Evolutionary conservation across 2,113 vertebrate genomes (phyloP).

Genomic region (Ginglymostoma cirratum): DNA sequence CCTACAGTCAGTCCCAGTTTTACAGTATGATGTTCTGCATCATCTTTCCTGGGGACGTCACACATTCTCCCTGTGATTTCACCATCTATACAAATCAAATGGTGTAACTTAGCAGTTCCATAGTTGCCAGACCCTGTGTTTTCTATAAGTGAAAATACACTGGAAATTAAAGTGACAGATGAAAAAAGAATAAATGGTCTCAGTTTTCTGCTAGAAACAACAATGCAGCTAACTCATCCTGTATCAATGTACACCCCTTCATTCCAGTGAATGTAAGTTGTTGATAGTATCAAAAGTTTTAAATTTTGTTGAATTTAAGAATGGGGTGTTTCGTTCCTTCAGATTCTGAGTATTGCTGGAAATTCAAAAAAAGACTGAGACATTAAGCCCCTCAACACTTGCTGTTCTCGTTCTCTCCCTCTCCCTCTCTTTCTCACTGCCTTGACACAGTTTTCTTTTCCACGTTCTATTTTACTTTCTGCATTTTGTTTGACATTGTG

Average conservation of each 20-base stretch:
- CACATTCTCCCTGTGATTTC: background rate
- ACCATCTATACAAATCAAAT: background rate
- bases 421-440: background rate
- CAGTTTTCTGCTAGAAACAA: background rate
- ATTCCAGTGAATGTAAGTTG: background rate
- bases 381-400: background rate
- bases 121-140: background rate
- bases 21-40: background rate
- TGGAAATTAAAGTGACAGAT: background rate
- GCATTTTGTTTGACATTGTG: background rate
- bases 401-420: background rate
- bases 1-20: background rate
- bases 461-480: background rate
- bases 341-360: background rate
- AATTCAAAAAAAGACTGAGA: background rate
- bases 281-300: background rate
- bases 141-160: background rate
- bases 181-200: background rate
- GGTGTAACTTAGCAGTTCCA: background rate
- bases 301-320: background rate
- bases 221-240: background rate
- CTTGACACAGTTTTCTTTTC: background rate
- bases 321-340: background rate
- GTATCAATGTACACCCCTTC: background rate
- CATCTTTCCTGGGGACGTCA: background rate